These are phyloP conservation scores for Phalacrocorax brasilianus DNA, from an alignment of 2,113 vertebrate species.

Conservation along the genomic window DNA sequence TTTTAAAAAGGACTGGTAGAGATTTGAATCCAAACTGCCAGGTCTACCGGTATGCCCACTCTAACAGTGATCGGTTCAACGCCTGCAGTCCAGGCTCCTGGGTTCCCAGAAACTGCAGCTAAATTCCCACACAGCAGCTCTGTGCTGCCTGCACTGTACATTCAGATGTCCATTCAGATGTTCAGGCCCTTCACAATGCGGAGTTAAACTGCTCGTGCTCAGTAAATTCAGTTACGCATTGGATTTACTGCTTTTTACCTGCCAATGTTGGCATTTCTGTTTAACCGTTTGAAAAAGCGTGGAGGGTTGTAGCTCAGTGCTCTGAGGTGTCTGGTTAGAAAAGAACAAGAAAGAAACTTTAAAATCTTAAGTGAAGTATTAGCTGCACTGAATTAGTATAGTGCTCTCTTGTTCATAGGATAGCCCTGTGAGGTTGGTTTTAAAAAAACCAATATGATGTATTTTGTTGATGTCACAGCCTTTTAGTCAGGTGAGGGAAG, in stretches of 20 bases:
- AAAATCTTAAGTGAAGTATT: not conserved
- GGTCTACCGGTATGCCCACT: not conserved
- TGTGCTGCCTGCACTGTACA: accelerated
- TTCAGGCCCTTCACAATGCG: not conserved
- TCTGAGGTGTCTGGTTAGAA: not conserved
- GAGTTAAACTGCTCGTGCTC: not conserved
- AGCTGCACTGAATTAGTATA: not conserved
- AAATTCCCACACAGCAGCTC: not conserved
- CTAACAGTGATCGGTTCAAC: not conserved
- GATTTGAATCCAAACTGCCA: not conserved
- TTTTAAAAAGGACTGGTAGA: not conserved
- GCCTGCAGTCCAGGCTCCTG: not conserved
- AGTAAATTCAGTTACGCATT: not conserved
- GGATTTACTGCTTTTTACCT: not conserved
- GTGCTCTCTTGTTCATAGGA: not conserved
- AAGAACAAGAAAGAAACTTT: not conserved
- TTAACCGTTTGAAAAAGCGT: not conserved
- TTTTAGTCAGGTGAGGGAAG: not conserved
- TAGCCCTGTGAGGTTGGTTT: not conserved
- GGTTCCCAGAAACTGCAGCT: not conserved
- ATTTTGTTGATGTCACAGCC: not conserved
- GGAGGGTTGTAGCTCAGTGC: not conserved
- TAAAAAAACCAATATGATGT: not conserved
- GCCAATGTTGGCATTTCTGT: not conserved
- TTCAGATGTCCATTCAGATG: not conserved